Base-by-base conservation (phyloP, 30 jellyfish, hydroid and myxozoan species). In the Nemopilema nomurai region DNA sequence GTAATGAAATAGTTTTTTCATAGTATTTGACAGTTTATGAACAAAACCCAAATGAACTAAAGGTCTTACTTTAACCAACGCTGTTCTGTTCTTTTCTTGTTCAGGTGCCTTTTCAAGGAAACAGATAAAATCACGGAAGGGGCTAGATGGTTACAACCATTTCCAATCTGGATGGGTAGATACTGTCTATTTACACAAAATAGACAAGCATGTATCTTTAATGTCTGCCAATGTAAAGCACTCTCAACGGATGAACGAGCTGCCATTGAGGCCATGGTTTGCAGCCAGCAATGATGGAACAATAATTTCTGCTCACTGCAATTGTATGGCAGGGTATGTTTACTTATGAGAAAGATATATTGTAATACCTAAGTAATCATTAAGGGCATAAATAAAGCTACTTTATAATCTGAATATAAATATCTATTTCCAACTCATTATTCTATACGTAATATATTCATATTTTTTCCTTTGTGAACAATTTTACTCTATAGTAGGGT, bases 211-310 rank as follows among this genome's bases (percentile, higher is more conserved):
- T 63, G 30, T 63, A 20, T 20, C 73, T 63, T 25, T 63, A 25
- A 63, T 63, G 73, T 63, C 73, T 20, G 73, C 73, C 73, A 20
- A 63, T 63, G 73, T 63, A 63, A 63, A 63, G 30, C 73, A 63
- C 30, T 63, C 73, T 20, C 73, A 63, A 63, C 28, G 73, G 30
- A 20, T 63, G 30, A 63, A 63, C 73, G 73, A 63, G 30, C 73
- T 25, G 30, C 73, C 73, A 63, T 63, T 63, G 30, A 63, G 73
- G 30, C 57, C 79, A 69, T 69, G 79, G 79, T 24, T 69, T 24
- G 79, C 79, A 21, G 79, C 52, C 52, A 69, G 79, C 6, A 28
- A 69, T 20, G 79, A 69, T 69, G 79, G 79, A 69, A 21, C 79
- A 69, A 28, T 69, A 17, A 21, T 69, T 21, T 21, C 53, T 69